Base-by-base conservation (phyloP, 2,888 invertebrate genomes). In the Limnephilus rhombicus region DNA sequence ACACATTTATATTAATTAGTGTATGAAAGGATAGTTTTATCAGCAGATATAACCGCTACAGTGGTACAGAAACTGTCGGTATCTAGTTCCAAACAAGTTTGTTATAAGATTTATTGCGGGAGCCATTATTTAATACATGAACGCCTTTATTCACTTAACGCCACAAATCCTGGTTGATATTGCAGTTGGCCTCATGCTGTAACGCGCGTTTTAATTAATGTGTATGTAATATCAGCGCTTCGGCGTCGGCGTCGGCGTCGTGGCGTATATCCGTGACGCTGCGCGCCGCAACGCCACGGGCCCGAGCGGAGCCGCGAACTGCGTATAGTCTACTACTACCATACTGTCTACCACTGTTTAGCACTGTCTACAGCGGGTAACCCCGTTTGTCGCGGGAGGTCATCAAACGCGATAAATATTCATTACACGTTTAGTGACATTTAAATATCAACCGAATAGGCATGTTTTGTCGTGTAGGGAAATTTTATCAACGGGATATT, bases 181-280 rank as follows among this genome's bases (percentile, higher is more conserved):
- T 89, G 91, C 89, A 89, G 83, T 91, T 82, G 34, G 80, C 41
- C 88, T 91, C 83, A 41, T 80, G 87, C 87, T 89, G 49, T 91
- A 91, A 92, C 85, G 90, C 92, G 92, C 81, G 89, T 90, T 90
- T 87, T 92, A 92, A 92, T 92, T 92, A 92, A 90, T 90, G 92
- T 90, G 86, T 81, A 90, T 90, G 87, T 89, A 89, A 92, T 92
- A 92, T 89, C 82, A 53, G 85, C 49, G 53, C 81, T 88, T 90
- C 85, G 83, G 90, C 83, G 90, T 86, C 85, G 83, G 90, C 83
- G 90, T 86, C 86, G 91, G 90, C 83, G 90, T 86, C 86, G 91
- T 34, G 91, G 91, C 91, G 91, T 34, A 49, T 68, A 53, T 34
- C 53, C 87, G 88, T 31, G 88, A 91, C 91, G 89, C 89, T 80